These are phyloP conservation scores for Lasioglossum malachurum DNA, from an alignment of 2,888 invertebrate genomes.

Conservation along the genomic window DNA sequence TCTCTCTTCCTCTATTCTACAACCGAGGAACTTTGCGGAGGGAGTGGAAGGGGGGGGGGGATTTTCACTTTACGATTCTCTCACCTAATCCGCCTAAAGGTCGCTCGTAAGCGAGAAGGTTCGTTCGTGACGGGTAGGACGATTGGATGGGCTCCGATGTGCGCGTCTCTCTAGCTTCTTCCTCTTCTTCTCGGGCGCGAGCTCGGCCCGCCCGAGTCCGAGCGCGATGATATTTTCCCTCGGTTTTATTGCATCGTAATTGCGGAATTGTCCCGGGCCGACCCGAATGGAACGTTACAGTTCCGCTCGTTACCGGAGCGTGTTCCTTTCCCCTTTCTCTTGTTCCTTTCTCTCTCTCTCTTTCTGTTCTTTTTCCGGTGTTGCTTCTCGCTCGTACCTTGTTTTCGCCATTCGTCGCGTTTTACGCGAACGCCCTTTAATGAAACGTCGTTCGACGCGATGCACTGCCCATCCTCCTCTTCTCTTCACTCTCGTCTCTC, in stretches of 20 bases:
- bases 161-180: background rate
- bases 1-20: background rate
- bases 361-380: background rate
- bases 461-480: background rate
- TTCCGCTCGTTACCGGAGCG: conserved; percentile 16
- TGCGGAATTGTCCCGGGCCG: conserved; percentile 42
- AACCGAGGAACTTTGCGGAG: conserved; percentile 7
- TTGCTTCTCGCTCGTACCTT: background rate
- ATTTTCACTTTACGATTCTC: conserved; percentile 73
- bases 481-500: background rate
- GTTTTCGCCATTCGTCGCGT: conserved; percentile 28
- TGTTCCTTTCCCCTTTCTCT: background rate
- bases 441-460: conserved; percentile 35
- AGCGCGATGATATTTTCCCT: conserved; percentile 37
- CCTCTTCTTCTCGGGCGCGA: background rate
- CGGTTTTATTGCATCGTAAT: conserved; percentile 64
- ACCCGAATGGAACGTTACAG: conserved; percentile 29
- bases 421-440: conserved; percentile 33
- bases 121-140: conserved; percentile 65
- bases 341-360: background rate
- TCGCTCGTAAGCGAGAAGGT: conserved; percentile 69
- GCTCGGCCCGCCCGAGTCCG: background rate
- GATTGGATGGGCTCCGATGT: conserved; percentile 52
- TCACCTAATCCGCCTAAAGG: conserved; percentile 73
- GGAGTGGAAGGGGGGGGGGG: conserved; percentile 32